These are phyloP conservation scores for Mellivora capensis DNA, from an alignment of 2,113 vertebrate species.

Conservation along the genomic window DNA sequence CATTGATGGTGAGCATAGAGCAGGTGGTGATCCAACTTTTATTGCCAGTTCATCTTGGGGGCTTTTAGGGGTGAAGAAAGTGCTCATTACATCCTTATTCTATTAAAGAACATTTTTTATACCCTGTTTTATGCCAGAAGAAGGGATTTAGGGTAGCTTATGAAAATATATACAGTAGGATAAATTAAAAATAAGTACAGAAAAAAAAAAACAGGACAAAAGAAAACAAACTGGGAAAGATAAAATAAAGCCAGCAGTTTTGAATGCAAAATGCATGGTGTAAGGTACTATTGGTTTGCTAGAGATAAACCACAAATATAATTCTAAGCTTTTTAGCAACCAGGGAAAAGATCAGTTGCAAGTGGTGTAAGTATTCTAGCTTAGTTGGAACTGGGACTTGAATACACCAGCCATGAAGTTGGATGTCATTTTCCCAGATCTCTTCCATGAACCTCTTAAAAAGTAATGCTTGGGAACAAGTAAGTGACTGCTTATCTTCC, in stretches of 20 bases:
- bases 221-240: not conserved
- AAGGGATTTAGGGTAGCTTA: not conserved
- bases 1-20: not conserved
- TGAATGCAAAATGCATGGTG: not conserved
- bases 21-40: not conserved
- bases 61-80: not conserved
- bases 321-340: constrained; percentile 12
- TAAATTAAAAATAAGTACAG: constrained; percentile 32
- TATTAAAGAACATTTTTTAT: not conserved
- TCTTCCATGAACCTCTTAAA: not conserved
- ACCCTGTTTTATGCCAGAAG: constrained; percentile 3
- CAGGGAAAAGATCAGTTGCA: not conserved
- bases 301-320: not conserved
- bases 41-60: not conserved
- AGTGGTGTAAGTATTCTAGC: not conserved
- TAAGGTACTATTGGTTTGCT: not conserved
- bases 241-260: not conserved
- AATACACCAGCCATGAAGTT: not conserved
- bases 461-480: not conserved
- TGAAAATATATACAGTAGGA: not conserved
- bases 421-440: not conserved
- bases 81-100: not conserved
- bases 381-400: not conserved
- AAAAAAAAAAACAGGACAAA: not conserved
- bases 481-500: not conserved